These are phyloP conservation scores for Rhodinocichla rosea DNA, from an alignment of 2,113 vertebrate species.

Conservation along the genomic window DNA sequence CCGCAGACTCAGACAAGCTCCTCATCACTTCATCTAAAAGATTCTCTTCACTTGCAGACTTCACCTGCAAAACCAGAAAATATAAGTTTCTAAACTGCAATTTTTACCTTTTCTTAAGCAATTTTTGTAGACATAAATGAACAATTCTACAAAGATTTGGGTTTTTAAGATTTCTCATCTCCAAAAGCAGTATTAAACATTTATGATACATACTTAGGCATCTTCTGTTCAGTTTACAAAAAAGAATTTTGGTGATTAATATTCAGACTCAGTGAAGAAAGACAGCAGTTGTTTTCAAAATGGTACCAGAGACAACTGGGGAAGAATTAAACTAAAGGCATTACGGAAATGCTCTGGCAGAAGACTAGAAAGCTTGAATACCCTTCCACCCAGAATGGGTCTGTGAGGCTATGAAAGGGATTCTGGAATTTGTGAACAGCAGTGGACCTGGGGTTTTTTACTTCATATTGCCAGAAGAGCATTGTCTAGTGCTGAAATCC, in stretches of 20 bases:
- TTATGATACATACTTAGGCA: background rate
- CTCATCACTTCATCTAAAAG: conserved; percentile 88
- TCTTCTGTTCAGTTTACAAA: background rate
- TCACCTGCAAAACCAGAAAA: conserved; percentile 55
- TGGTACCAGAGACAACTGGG: background rate
- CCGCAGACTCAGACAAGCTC: conserved; percentile 80
- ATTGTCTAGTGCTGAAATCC: background rate
- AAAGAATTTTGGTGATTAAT: background rate
- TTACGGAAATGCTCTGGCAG: background rate
- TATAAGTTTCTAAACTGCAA: background rate
- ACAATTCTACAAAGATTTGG: background rate
- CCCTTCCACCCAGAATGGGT: background rate
- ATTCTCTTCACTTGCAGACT: conserved; percentile 89
- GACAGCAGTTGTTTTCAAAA: background rate
- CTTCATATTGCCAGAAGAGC: background rate
- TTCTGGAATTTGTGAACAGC: background rate
- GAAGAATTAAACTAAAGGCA: background rate
- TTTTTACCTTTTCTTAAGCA: background rate
- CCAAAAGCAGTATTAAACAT: background rate
- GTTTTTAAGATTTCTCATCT: background rate
- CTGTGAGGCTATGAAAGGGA: background rate
- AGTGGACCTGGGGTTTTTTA: background rate
- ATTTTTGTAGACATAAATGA: background rate
- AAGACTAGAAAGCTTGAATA: background rate
- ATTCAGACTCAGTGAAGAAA: background rate